Percentiles rank a stretch among this genome's conserved stretches.
Conservation (phyloP, 2,113 vertebrate genomes). For the Brachyhypopomus gauderio region DNA sequence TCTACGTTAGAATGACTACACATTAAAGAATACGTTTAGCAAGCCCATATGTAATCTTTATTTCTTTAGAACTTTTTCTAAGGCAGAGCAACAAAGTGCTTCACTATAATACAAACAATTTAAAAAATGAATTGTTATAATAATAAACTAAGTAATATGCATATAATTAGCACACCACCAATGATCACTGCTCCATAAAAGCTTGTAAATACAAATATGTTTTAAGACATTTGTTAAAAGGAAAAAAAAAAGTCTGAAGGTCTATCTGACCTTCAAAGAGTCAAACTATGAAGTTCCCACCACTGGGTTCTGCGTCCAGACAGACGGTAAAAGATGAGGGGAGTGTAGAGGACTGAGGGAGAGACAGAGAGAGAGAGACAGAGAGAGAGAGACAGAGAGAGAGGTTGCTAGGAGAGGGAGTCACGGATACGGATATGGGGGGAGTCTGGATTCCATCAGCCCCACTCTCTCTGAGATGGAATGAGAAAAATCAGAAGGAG, state of each 20-base stretch:
- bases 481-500: conserved; percentile 40
- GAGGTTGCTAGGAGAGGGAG: background rate
- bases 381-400: conserved; percentile 12
- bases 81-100: too few species aligned
- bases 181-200: too few species aligned
- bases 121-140: too few species aligned
- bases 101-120: too few species aligned
- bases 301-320: background rate
- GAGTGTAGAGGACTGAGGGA: background rate
- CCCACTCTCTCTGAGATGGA: conserved; percentile 42
- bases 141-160: too few species aligned
- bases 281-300: background rate
- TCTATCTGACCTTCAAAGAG: background rate
- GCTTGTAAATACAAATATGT: too few species aligned
- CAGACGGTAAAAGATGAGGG: background rate
- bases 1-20: background rate
- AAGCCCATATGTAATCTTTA: too few species aligned
- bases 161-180: too few species aligned
- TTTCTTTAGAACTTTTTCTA: too few species aligned
- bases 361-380: background rate
- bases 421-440: conserved; percentile 17
- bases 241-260: too few species aligned
- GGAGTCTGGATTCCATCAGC: conserved; percentile 48
- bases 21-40: background rate
- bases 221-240: too few species aligned